Percentiles rank a stretch among this genome's conserved stretches.
These are phyloP conservation scores for Gymnothorax reevesii DNA, from an alignment of 2,797 vertebrate species.

Conservation along the genomic window DNA sequence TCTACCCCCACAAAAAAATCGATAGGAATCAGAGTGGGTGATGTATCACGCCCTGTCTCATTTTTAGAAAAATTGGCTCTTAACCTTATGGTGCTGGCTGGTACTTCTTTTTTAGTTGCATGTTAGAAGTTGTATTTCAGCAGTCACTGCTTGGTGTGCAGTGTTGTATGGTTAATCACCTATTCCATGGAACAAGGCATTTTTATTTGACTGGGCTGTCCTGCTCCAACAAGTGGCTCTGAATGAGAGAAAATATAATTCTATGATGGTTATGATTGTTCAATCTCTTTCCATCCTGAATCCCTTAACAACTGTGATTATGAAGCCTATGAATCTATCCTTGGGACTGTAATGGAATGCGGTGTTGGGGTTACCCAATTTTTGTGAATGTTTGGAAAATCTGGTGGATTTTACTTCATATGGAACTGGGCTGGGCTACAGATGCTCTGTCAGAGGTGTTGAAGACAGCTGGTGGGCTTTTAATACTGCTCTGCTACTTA, in stretches of 20 bases:
- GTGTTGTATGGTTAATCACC: neutral
- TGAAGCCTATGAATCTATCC: neutral
- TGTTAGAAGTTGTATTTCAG: neutral
- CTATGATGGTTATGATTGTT: neutral
- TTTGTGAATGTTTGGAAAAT: neutral
- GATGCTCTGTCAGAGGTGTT: neutral
- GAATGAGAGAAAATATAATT: neutral
- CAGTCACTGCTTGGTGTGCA: neutral
- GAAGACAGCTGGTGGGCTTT: conserved; percentile 1
- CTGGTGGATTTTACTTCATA: neutral
- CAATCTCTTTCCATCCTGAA: neutral
- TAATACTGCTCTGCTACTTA: neutral
- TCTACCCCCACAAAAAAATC: too few relatives aligned
- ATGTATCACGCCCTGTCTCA: too few relatives aligned
- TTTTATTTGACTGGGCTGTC: neutral
- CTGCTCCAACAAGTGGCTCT: neutral
- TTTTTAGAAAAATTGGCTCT: too few relatives aligned
- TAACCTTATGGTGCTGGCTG: too few relatives aligned
- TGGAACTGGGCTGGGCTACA: neutral
- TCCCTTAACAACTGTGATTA: neutral
- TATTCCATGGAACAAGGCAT: neutral
- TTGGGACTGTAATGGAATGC: neutral
- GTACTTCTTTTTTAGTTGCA: too few relatives aligned
- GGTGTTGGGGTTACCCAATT: neutral
- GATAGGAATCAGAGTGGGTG: too few relatives aligned